Conservation (phyloP, 2,113 vertebrate species). For the Nestor notabilis region DNA sequence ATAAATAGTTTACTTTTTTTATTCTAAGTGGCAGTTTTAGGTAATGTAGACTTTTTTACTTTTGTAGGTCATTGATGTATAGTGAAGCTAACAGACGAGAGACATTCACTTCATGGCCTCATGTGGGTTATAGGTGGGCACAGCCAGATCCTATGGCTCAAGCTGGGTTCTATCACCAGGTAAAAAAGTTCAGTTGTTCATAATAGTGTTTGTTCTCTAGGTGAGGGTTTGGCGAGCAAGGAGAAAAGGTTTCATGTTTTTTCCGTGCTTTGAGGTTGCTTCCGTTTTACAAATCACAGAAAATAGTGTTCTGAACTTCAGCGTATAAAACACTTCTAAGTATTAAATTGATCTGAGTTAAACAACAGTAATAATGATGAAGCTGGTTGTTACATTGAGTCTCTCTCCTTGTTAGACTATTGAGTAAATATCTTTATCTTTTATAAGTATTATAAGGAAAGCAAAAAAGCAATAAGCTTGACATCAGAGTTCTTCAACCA, state of each 20-base stretch:
- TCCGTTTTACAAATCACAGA: not conserved
- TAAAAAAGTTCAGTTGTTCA: slow-evolving; percentile 51
- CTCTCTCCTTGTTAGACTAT: not conserved
- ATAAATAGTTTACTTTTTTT: not conserved
- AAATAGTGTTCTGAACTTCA: not conserved
- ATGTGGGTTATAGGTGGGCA: slow-evolving; percentile 97
- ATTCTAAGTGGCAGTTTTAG: not conserved
- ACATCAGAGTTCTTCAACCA: not conserved
- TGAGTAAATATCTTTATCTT: not conserved
- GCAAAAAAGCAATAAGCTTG: not conserved
- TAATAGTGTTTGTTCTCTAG: not conserved
- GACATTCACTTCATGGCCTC: slow-evolving; percentile 98
- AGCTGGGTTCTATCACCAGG: slow-evolving; percentile 99
- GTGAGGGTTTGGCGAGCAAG: not conserved
- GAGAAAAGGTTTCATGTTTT: not conserved
- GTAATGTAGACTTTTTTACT: not conserved
- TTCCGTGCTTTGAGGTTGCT: not conserved
- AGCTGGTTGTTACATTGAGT: not conserved
- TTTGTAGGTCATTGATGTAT: slow-evolving; percentile 94
- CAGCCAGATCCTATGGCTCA: slow-evolving; percentile 99
- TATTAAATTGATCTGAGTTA: not conserved
- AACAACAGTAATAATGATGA: not conserved
- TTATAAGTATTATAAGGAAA: not conserved
- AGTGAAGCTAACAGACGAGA: slow-evolving; percentile 98
- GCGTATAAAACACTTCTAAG: not conserved